These are phyloP conservation scores for Elaphurus davidianus DNA, from an alignment of 2,113 vertebrate species.

Conservation along the genomic window DNA sequence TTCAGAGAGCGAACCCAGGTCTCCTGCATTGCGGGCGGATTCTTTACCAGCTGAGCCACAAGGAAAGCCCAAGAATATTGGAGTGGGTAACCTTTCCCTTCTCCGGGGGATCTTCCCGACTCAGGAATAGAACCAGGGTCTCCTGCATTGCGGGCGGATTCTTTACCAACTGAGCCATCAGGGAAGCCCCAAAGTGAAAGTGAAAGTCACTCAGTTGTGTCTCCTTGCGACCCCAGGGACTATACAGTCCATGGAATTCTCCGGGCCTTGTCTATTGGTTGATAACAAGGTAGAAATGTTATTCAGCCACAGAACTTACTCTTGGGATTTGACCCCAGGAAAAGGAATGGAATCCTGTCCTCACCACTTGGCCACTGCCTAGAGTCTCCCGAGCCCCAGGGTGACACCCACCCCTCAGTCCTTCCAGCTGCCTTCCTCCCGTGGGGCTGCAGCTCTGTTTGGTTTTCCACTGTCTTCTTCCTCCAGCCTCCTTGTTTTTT, in stretches of 20 bases:
- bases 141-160: neutral
- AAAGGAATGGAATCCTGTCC: neutral
- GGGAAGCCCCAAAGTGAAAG: neutral
- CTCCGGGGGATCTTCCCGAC: neutral
- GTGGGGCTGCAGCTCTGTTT: neutral
- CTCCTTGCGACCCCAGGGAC: neutral
- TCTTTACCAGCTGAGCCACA: neutral
- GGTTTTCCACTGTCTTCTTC: neutral
- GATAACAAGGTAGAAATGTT: neutral
- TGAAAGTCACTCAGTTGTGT: neutral
- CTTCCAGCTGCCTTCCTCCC: neutral
- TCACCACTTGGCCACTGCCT: too few species aligned
- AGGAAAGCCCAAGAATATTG: neutral
- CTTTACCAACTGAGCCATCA: neutral
- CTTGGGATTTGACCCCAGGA: neutral
- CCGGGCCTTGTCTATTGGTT: neutral
- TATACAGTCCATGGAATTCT: neutral
- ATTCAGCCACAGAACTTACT: neutral
- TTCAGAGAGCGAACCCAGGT: neutral
- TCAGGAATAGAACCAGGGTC: neutral
- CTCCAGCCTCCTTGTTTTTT: neutral
- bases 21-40: neutral
- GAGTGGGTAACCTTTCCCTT: neutral
- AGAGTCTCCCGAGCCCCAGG: accelerated
- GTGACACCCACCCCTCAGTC: accelerated